Evolutionary conservation across 1,140 invertebrate species (phyloP), one percentile per base, ranked within the genome.

Genomic region (Cydia splendana): DNA sequence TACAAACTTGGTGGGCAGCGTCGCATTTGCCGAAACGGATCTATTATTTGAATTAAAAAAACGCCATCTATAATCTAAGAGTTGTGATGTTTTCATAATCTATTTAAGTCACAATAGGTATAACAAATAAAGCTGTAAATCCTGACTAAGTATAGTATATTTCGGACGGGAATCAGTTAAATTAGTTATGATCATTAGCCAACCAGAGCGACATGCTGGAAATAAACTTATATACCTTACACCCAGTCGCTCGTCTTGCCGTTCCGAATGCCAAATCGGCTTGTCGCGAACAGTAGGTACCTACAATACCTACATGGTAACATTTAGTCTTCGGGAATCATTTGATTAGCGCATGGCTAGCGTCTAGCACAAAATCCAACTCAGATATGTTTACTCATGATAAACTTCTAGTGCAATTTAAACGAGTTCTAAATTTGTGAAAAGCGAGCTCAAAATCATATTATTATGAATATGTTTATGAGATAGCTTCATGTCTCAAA

Each of bases 251-350:
- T 71, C n/a, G 13, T 69, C 65, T 69, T 69, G 30, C 0, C 34
- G 67, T 71, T 34, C n/a, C 67, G 34, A 38, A 71, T 38, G 34
- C 67, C 67, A 71, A 71, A 71, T 71, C 67, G 67, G 30, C 67
- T 71, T 71, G 67, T 71, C 67, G 67, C 67, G 67, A 71, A 71
- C 67, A 71, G 67, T 62, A 62, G 57, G 57, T 45, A 71, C 67
- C 67, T 71, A 71, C 67, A 71, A 71, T 71, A 71, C 30, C 67
- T 71, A 18, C 34, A 38, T 20, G 67, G 67, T 71, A 71, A 18
- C 34, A 42, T 71, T 71, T 38, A 71, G 67, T 71, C 20, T 62
- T 62, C 20, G 1, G 15, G 51, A 53, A 53, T n/a, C 51, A 53
- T n/a, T 53, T 12, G 10, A 48, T 2, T 15, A 48, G 45, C 51